These are phyloP conservation scores for Phalacrocorax carbo DNA, from an alignment of 2,113 vertebrate genomes.

Conservation along the genomic window DNA sequence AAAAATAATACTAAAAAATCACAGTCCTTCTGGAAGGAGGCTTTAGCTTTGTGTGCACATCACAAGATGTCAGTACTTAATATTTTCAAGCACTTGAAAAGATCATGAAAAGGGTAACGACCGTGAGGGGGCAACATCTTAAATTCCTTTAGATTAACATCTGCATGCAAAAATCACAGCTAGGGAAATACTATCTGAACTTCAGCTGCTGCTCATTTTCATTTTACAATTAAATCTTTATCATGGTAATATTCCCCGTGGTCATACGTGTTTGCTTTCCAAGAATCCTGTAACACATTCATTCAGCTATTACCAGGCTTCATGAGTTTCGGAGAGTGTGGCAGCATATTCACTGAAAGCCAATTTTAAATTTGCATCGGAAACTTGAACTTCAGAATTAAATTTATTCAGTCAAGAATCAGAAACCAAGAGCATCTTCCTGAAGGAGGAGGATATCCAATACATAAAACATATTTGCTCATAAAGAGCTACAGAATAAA, in stretches of 20 bases:
- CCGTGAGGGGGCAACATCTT: not conserved
- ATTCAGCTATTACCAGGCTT: not conserved
- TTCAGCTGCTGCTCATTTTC: not conserved
- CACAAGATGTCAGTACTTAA: not conserved
- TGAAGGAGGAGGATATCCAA: not conserved
- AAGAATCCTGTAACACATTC: conserved; percentile 8
- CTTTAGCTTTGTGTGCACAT: not conserved
- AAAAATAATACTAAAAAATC: not conserved
- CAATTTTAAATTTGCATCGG: not conserved
- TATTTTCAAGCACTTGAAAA: not conserved
- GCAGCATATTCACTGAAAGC: not conserved
- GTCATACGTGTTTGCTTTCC: conserved; percentile 10
- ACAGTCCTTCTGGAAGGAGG: not conserved
- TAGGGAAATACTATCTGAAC: not conserved
- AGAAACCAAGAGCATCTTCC: not conserved
- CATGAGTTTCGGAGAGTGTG: not conserved
- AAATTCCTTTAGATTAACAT: not conserved
- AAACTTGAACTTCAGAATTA: not conserved
- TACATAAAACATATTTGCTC: not conserved
- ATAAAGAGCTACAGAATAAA: not conserved
- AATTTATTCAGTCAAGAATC: not conserved
- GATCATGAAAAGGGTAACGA: not conserved
- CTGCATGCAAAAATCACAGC: not conserved
- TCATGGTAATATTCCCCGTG: not conserved
- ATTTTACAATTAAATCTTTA: conserved; percentile 47